phyloP scores from a whole-genome alignment of 2,888 invertebrate genomes.

The Empis livida region DNA sequence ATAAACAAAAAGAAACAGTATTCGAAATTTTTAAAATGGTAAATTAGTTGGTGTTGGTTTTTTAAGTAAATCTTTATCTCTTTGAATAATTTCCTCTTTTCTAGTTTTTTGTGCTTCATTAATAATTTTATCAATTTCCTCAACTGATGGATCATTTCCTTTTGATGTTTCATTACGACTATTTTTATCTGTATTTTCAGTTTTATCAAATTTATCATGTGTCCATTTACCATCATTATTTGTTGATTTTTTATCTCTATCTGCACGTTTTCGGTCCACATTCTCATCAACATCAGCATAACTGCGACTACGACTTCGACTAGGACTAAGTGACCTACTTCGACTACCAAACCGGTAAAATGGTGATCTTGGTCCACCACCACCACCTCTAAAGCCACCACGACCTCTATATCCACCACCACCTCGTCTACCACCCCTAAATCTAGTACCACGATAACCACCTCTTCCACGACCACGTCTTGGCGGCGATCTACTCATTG shows the following conservation, averaged over 20 bases:
- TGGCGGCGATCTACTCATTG: constrained; percentile 5
- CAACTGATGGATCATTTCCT: constrained; percentile 31
- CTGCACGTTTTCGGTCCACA: constrained; percentile 48
- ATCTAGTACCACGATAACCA: constrained; percentile 43
- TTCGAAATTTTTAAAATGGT: no score
- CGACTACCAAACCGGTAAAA: constrained; percentile 23
- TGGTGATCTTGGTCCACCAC: constrained; percentile 15
- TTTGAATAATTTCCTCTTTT: constrained; percentile 42
- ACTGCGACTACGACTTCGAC: constrained; percentile 27
- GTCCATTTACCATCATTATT: constrained; percentile 37
- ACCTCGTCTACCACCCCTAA: constrained; percentile 34
- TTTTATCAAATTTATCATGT: constrained; percentile 37
- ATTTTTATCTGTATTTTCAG: constrained; percentile 33
- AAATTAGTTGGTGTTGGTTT: constrained; percentile 11
- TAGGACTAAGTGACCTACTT: constrained; percentile 22
- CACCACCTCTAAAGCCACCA: constrained; percentile 34
- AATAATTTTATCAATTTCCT: constrained; percentile 44
- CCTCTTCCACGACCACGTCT: constrained; percentile 9
- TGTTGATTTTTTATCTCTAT: constrained; percentile 29
- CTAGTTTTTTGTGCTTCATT: constrained; percentile 44
- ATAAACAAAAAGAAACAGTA: no score
- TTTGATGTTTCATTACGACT: constrained; percentile 16
- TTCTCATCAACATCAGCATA: constrained; percentile 52
- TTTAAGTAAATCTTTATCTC: constrained; percentile 39
- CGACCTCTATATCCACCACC: constrained; percentile 42